Conservation (phyloP, 2,888 invertebrate species). For the Xylocampa areola region DNA sequence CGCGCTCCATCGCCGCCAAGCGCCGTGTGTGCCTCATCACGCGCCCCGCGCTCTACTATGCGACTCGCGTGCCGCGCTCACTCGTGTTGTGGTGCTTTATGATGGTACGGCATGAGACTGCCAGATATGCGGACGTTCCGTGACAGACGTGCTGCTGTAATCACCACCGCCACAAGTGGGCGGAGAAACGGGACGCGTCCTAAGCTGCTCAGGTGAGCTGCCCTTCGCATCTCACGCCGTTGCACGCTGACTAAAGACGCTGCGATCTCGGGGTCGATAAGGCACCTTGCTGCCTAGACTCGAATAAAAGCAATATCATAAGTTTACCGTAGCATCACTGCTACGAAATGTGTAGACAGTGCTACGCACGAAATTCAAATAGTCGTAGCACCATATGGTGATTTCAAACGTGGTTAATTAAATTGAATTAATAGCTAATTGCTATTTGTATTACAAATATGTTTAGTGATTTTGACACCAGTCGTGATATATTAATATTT, state of each 20-base stretch:
- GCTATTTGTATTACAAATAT: neutral
- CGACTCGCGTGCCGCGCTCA: constrained; percentile 81
- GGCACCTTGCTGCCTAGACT: constrained; percentile 62
- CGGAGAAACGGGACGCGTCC: constrained; percentile 80
- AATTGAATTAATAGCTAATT: neutral
- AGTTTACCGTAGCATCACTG: constrained; percentile 36
- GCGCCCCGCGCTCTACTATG: constrained; percentile 75
- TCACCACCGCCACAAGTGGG: constrained; percentile 86
- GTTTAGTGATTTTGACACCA: no score
- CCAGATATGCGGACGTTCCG: constrained; percentile 88
- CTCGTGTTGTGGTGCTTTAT: constrained; percentile 87
- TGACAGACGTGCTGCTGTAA: constrained; percentile 76
- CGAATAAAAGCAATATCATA: constrained; percentile 42
- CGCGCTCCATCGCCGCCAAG: constrained; percentile 67
- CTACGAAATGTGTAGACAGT: constrained; percentile 60
- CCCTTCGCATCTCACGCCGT: constrained; percentile 77
- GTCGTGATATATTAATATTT: neutral
- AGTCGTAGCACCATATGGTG: constrained; percentile 31
- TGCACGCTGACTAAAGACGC: constrained; percentile 76
- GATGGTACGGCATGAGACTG: constrained; percentile 87
- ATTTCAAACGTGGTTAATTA: constrained; percentile 14
- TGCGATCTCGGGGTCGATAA: constrained; percentile 85
- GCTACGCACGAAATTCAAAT: constrained; percentile 51
- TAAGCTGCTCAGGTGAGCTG: constrained; percentile 86
- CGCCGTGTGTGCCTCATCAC: constrained; percentile 64